Evolutionary conservation across 2,888 invertebrate species (phyloP).

Genomic region (Drosophila mercatorum): DNA sequence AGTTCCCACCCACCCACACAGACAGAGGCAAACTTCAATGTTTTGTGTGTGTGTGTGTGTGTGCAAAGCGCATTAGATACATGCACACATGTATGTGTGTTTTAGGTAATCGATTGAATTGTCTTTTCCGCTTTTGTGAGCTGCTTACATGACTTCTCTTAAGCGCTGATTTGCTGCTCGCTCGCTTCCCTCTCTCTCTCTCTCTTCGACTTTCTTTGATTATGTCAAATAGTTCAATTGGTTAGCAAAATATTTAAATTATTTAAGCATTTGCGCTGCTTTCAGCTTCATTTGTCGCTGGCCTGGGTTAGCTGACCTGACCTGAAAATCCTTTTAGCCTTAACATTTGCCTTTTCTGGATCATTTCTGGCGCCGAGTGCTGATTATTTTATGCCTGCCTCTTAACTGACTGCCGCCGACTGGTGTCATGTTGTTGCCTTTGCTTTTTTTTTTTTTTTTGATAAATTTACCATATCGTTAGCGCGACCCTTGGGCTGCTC

Average conservation of each 20-base stretch:
- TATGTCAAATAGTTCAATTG: slow-evolving; percentile 44
- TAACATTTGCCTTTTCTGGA: slow-evolving; percentile 68
- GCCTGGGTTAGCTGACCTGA: slow-evolving; percentile 31
- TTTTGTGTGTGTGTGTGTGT: neutral
- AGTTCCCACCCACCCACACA: neutral
- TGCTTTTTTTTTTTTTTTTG: slow-evolving; percentile 49
- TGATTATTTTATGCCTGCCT: slow-evolving; percentile 73
- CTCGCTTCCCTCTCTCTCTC: neutral
- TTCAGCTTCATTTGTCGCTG: slow-evolving; percentile 31
- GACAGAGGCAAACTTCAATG: neutral
- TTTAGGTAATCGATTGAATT: slow-evolving; percentile 66
- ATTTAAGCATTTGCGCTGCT: slow-evolving; percentile 26
- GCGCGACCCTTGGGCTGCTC: slow-evolving; percentile 68
- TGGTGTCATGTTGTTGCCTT: slow-evolving; percentile 58
- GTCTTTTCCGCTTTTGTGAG: slow-evolving; percentile 59
- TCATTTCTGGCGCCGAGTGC: slow-evolving; percentile 54
- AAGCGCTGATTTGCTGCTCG: slow-evolving; percentile 30
- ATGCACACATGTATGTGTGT: slow-evolving; percentile 4
- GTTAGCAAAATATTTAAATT: slow-evolving; percentile 41
- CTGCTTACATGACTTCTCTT: slow-evolving; percentile 56
- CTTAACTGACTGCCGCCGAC: slow-evolving; percentile 33
- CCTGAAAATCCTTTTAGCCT: slow-evolving; percentile 73
- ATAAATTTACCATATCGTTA: slow-evolving; percentile 80
- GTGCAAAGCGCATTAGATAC: slow-evolving; percentile 23
- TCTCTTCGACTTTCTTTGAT: slow-evolving; percentile 41